Evolutionary conservation across 2,113 vertebrate genomes (phyloP).

Genomic region (Todiramphus chloris): DNA sequence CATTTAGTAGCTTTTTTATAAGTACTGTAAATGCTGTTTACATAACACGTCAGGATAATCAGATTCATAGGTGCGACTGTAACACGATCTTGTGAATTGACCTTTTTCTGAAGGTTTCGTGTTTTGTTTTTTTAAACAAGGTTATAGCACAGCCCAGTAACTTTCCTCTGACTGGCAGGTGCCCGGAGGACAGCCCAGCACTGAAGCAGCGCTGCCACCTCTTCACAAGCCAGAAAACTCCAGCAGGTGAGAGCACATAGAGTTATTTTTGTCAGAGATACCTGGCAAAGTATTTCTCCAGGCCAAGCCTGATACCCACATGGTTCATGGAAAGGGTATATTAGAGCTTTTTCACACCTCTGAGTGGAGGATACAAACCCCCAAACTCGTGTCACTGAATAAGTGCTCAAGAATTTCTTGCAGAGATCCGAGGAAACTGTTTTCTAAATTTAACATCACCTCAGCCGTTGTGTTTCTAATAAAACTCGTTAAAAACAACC

Average conservation of each 20-base stretch:
- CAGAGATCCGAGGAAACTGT: background rate
- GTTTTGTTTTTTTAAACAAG: background rate
- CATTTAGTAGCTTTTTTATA: background rate
- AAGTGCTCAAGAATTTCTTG: background rate
- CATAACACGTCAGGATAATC: background rate
- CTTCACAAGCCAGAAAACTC: background rate
- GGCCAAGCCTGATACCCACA: background rate
- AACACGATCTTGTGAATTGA: background rate
- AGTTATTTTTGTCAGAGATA: background rate
- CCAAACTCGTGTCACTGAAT: background rate
- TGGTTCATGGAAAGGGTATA: background rate
- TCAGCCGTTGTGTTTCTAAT: background rate
- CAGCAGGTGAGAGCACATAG: background rate
- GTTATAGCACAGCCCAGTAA: background rate
- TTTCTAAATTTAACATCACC: background rate
- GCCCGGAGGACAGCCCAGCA: background rate
- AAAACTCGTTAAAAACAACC: background rate
- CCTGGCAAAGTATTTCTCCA: background rate
- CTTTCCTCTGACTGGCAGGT: background rate
- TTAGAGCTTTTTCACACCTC: background rate
- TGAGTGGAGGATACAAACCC: background rate
- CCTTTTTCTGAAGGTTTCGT: background rate
- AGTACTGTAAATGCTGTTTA: background rate
- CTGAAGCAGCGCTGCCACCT: background rate
- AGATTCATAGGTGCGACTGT: background rate